These are phyloP conservation scores for Eupsittula cactorum DNA, from an alignment of 2,113 vertebrate species.

Conservation along the genomic window DNA sequence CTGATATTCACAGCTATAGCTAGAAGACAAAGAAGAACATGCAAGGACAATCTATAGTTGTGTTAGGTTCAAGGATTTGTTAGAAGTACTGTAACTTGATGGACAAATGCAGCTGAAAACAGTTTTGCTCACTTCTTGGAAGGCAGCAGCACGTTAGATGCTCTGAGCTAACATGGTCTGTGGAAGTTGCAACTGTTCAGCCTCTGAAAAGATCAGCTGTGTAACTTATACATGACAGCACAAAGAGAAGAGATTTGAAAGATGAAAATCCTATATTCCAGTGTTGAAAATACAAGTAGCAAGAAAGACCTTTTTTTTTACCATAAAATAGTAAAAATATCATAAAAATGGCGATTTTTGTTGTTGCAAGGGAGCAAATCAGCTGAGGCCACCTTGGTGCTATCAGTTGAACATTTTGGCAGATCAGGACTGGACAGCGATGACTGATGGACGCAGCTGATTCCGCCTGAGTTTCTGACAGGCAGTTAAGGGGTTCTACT, in stretches of 20 bases:
- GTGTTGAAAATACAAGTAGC: background rate
- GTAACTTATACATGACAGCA: background rate
- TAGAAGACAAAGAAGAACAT: background rate
- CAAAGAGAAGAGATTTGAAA: background rate
- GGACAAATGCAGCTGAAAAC: background rate
- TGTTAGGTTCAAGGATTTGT: background rate
- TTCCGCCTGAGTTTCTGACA: background rate
- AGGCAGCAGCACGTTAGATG: background rate
- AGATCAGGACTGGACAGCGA: background rate
- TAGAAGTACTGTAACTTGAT: background rate
- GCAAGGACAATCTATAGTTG: background rate
- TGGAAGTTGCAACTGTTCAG: background rate
- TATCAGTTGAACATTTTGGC: background rate
- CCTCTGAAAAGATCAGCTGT: background rate
- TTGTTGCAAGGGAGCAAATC: background rate
- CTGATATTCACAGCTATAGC: background rate
- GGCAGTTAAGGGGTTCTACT: background rate
- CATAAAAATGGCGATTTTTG: background rate
- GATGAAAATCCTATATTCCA: background rate
- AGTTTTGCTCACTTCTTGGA: background rate
- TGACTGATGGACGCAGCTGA: background rate
- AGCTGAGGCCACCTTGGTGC: background rate
- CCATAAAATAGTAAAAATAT: background rate
- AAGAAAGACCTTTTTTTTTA: background rate
- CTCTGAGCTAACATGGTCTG: background rate